Percentiles rank a stretch among this genome's conserved stretches.
Conservation (phyloP, 2,113 vertebrate genomes). For the Labeo catla region DNA sequence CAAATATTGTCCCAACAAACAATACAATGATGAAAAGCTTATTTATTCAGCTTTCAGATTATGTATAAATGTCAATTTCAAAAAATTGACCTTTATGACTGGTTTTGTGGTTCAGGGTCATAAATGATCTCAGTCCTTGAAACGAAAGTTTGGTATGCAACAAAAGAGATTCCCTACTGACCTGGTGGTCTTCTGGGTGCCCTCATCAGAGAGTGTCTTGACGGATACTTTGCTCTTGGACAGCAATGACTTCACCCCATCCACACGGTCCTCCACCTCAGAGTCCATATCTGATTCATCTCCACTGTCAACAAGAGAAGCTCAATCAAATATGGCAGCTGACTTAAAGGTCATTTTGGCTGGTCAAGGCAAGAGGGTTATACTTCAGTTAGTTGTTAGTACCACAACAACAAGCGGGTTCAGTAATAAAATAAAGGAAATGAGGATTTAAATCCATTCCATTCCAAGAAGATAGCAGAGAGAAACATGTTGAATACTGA, state of each 20-base stretch:
- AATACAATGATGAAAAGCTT: too few species aligned
- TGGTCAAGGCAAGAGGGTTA: neutral
- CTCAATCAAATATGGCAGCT: neutral
- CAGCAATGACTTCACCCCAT: constrained; percentile 95
- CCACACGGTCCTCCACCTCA: constrained; percentile 94
- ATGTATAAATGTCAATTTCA: too few species aligned
- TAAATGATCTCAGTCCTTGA: neutral
- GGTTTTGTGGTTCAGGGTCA: too few species aligned
- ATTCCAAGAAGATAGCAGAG: too few species aligned
- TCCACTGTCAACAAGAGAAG: constrained; percentile 74
- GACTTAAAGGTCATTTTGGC: neutral
- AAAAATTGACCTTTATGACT: too few species aligned
- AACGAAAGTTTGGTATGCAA: neutral
- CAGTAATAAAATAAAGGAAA: neutral
- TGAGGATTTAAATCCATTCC: neutral
- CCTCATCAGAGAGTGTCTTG: constrained; percentile 88
- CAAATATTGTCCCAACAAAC: too few species aligned
- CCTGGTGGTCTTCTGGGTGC: constrained; percentile 91
- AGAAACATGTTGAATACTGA: too few species aligned
- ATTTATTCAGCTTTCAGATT: too few species aligned
- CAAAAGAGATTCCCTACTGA: constrained; percentile 68
- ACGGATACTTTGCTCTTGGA: constrained; percentile 80
- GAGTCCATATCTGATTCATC: constrained; percentile 92
- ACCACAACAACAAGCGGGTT: neutral
- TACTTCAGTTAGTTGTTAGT: neutral